These are phyloP conservation scores for Cotesia congregata DNA, from an alignment of 2,888 invertebrate genomes.

Conservation along the genomic window DNA sequence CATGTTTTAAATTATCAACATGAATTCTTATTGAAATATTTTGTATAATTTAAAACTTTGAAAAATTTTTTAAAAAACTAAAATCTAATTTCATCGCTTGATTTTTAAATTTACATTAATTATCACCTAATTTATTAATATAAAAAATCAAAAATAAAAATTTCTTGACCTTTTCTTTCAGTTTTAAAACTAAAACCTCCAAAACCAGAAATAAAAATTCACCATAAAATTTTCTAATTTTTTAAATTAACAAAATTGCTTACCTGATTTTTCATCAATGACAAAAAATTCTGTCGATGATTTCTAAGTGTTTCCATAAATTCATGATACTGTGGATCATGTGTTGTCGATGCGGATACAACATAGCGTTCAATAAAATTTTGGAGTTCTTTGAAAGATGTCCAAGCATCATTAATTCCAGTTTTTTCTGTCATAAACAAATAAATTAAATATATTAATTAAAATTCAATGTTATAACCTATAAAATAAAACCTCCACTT, in stretches of 20 bases:
- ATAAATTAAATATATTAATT: background rate
- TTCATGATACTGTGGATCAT: slow-evolving; percentile 74
- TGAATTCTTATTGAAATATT: too few species aligned
- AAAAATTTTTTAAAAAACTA: too few species aligned
- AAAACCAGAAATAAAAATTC: background rate
- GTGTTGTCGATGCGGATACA: slow-evolving; percentile 73
- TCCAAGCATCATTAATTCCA: slow-evolving; percentile 84
- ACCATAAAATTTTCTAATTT: background rate
- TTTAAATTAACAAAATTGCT: slow-evolving; percentile 62
- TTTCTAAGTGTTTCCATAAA: slow-evolving; percentile 84
- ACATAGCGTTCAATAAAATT: slow-evolving; percentile 79
- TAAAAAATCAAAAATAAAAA: slow-evolving; percentile 27
- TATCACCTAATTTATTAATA: background rate
- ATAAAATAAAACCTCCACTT: background rate
- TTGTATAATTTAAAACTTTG: too few species aligned
- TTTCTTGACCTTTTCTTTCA: background rate
- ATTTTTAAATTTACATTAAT: too few species aligned
- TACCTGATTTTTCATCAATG: slow-evolving; percentile 89
- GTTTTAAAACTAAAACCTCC: background rate
- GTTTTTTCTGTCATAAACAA: slow-evolving; percentile 56
- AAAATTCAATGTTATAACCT: background rate
- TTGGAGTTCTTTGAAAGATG: slow-evolving; percentile 84
- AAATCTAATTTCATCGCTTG: too few species aligned
- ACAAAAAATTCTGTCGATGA: slow-evolving; percentile 89
- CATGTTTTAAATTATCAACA: too few species aligned